Conservation (phyloP, 2,113 vertebrate genomes). For the Hyla sarda region DNA sequence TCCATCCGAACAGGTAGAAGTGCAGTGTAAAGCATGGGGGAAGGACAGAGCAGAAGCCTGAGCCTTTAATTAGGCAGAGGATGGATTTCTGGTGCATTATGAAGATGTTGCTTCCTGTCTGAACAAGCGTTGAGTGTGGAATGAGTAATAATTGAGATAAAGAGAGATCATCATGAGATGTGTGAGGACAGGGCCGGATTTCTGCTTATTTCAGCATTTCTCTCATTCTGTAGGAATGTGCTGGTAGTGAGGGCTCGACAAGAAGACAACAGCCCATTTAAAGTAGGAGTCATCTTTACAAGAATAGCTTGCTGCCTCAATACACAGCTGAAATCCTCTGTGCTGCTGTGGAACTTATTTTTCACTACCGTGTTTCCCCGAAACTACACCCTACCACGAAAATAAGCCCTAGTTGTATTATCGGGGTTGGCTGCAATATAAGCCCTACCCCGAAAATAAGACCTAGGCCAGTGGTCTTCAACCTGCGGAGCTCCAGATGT, state of each 20-base stretch:
- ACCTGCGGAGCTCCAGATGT: no score
- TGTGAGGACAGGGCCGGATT: neutral
- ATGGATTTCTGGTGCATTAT: neutral
- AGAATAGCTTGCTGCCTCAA: neutral
- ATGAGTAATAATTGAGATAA: neutral
- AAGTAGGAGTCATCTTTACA: neutral
- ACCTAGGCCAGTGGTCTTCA: no score
- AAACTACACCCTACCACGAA: no score
- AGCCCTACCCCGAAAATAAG: no score
- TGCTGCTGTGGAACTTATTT: neutral
- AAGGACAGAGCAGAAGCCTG: neutral
- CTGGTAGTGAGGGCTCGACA: neutral
- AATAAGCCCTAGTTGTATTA: no score
- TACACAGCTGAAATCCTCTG: neutral
- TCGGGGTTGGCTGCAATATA: no score
- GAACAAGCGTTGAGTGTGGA: no score
- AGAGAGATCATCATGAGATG: neutral
- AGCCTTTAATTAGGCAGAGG: no score
- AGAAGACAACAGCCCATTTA: neutral
- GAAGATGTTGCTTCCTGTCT: neutral
- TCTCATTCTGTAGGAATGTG: slow-evolving; percentile 15
- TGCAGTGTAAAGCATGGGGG: slow-evolving; percentile 7
- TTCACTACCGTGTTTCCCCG: no score
- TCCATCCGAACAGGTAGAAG: neutral
- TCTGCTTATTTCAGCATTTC: neutral